These are phyloP conservation scores for Calephelis nemesis DNA, from an alignment of 1,140 invertebrate genomes.

Conservation along the genomic window DNA sequence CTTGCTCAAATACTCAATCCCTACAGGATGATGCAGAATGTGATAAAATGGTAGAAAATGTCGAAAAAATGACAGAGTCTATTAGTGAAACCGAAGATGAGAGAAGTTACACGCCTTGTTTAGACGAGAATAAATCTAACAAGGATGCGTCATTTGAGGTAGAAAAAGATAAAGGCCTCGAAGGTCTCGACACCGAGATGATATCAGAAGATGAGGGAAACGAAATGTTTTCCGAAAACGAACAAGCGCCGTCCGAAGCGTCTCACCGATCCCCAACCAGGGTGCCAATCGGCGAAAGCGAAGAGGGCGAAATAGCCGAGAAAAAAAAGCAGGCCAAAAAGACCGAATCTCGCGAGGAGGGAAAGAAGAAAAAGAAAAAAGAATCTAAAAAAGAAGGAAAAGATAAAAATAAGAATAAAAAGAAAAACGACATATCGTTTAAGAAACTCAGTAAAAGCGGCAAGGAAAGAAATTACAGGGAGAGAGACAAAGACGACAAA, in stretches of 20 bases:
- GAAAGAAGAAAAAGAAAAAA: conserved; percentile 69
- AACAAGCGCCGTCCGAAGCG: conserved; percentile 49
- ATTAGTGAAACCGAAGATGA: conserved; percentile 81
- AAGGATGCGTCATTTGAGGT: conserved; percentile 62
- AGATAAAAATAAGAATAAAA: conserved; percentile 63
- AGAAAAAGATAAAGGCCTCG: conserved; percentile 75
- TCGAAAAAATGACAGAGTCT: conserved; percentile 80
- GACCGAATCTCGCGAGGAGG: conserved; percentile 44
- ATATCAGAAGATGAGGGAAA: conserved; percentile 85
- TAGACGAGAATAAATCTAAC: conserved; percentile 81
- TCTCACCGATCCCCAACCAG: conserved; percentile 59
- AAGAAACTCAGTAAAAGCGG: conserved; percentile 90
- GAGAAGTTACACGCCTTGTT: conserved; percentile 83
- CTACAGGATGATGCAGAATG: conserved; percentile 25
- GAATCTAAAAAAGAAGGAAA: conserved; percentile 65
- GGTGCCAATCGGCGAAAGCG: conserved; percentile 51
- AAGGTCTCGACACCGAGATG: conserved; percentile 84
- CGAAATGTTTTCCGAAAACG: conserved; percentile 80
- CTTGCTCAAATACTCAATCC: conserved; percentile 15
- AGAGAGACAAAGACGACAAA: conserved; percentile 79
- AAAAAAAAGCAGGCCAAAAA: conserved; percentile 75
- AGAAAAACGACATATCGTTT: conserved; percentile 81
- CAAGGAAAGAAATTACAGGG: conserved; percentile 90
- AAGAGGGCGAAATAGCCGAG: conserved; percentile 81
- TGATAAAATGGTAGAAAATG: conserved; percentile 38